phyloP scores from a whole-genome alignment of 2,113 vertebrate genomes.

The Monopterus albus region DNA sequence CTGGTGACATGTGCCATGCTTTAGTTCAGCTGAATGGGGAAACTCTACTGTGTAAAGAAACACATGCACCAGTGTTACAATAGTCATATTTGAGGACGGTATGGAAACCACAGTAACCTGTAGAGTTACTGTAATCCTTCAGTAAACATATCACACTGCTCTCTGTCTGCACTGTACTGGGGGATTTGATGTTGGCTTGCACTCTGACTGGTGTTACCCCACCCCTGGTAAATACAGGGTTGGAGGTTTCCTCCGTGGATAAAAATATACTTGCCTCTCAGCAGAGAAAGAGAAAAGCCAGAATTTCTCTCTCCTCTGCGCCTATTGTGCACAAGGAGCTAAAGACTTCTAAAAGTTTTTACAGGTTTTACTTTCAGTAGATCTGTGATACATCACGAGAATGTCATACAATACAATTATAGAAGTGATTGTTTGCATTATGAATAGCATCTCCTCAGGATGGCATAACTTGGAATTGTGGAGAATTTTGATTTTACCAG shows the following conservation, averaged over 20 bases:
- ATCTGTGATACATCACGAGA: too few relatives aligned
- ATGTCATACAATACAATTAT: too few relatives aligned
- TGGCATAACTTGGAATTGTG: neutral
- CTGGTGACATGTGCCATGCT: neutral
- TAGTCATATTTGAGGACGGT: slow-evolving; percentile 35
- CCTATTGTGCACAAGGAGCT: slow-evolving; percentile 43
- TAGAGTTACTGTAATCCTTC: slow-evolving; percentile 48
- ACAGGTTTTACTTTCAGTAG: neutral
- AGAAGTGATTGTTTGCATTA: too few relatives aligned
- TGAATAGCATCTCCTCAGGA: neutral
- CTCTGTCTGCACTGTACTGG: slow-evolving; percentile 60
- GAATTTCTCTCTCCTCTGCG: slow-evolving; percentile 37
- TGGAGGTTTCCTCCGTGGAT: slow-evolving; percentile 78
- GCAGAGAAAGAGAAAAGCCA: slow-evolving; percentile 49
- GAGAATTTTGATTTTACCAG: neutral
- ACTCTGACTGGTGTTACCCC: slow-evolving; percentile 74
- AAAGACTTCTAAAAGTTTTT: slow-evolving; percentile 10
- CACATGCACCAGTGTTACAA: slow-evolving; percentile 30
- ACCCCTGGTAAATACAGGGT: slow-evolving; percentile 81
- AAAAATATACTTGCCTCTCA: slow-evolving; percentile 76
- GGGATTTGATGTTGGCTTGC: slow-evolving; percentile 64
- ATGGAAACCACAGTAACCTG: slow-evolving; percentile 53
- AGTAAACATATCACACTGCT: slow-evolving; percentile 58
- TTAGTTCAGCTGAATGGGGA: slow-evolving; percentile 23
- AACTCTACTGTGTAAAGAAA: slow-evolving; percentile 6